These are phyloP conservation scores for Watsonalla cultraria DNA, from an alignment of 2,888 invertebrate genomes.

Conservation along the genomic window DNA sequence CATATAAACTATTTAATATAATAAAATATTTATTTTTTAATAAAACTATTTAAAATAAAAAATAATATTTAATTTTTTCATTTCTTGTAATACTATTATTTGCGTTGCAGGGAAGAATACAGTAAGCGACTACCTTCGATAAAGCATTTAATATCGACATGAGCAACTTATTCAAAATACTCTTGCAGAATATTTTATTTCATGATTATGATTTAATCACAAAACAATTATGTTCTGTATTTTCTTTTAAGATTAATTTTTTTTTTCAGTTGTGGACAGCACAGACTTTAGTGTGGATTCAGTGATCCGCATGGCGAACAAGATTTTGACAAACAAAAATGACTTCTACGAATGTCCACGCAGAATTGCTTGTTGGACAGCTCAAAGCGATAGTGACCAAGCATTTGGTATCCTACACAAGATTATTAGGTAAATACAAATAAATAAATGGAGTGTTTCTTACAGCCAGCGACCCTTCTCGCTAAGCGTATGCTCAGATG, in stretches of 20 bases:
- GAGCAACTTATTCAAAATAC: too few species aligned
- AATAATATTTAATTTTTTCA: not conserved
- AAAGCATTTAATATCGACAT: too few species aligned
- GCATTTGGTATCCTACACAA: conserved; percentile 31
- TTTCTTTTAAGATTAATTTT: conserved; percentile 3
- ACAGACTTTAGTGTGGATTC: conserved; percentile 43
- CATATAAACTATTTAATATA: not conserved
- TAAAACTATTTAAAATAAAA: not conserved
- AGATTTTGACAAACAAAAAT: conserved; percentile 37
- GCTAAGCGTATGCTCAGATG: too few species aligned
- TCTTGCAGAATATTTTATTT: too few species aligned
- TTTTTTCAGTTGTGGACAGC: conserved; percentile 40
- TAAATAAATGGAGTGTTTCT: not conserved
- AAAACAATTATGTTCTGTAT: not conserved
- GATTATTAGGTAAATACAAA: conserved; percentile 41
- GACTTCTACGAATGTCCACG: conserved; percentile 46
- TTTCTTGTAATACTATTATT: too few species aligned
- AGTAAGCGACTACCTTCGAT: too few species aligned
- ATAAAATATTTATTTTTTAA: not conserved
- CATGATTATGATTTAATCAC: too few species aligned
- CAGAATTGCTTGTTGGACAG: conserved; percentile 56
- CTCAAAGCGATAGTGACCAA: conserved; percentile 34
- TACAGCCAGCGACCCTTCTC: too few species aligned
- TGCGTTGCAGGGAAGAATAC: too few species aligned
- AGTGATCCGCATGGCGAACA: conserved; percentile 39